Percentiles rank a stretch among this genome's conserved stretches.
Conservation (phyloP, 2,113 vertebrate species). For the Eulemur rufifrons region DNA sequence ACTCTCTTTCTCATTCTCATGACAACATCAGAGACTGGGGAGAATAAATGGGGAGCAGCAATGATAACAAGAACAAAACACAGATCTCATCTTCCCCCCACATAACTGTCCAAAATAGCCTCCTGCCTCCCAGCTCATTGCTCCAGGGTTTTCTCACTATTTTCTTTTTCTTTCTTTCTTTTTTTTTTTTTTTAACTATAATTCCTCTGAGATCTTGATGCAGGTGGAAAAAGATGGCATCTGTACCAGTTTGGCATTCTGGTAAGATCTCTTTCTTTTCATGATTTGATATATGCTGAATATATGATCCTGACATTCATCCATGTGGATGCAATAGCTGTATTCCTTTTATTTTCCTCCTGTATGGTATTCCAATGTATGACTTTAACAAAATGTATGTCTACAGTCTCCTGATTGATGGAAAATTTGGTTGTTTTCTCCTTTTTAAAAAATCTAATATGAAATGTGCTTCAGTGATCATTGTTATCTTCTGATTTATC, state of each 20-base stretch:
- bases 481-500: neutral
- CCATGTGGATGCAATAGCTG: neutral
- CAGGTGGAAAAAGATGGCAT: neutral
- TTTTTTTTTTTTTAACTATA: neutral
- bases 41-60: neutral
- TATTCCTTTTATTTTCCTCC: neutral
- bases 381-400: neutral
- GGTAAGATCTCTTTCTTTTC: neutral
- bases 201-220: neutral
- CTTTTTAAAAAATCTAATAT: neutral
- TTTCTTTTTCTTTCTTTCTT: neutral
- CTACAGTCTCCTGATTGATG: neutral
- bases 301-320: neutral
- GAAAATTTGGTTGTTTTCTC: neutral
- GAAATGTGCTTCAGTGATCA: neutral
- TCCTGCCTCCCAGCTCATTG: neutral
- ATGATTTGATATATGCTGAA: neutral
- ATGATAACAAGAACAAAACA: neutral
- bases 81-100: neutral
- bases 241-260: neutral
- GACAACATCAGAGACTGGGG: neutral
- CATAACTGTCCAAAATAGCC: neutral
- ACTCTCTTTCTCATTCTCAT: neutral
- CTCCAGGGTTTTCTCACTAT: neutral
- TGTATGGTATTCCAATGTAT: neutral